phyloP scores from a whole-genome alignment of 2,888 invertebrate genomes.

The Trachelus iudaicus region DNA sequence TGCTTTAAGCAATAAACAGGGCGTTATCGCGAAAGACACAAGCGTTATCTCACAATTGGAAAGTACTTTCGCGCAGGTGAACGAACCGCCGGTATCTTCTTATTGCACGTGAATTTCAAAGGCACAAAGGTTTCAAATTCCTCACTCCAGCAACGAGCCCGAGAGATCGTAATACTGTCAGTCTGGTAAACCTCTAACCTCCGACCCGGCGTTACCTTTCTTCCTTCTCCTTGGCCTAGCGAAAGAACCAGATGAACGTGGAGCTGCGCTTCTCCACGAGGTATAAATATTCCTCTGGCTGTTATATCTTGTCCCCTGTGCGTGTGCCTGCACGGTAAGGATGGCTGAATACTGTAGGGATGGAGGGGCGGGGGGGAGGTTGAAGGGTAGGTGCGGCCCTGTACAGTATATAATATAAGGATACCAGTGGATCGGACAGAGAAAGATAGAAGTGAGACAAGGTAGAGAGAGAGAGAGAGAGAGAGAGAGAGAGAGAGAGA shows the following conservation, averaged over 20 bases:
- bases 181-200: background rate
- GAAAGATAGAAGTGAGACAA: background rate
- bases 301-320: background rate
- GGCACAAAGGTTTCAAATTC: background rate
- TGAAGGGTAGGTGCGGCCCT: background rate
- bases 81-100: background rate
- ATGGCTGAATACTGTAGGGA: background rate
- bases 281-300: background rate
- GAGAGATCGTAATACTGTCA: background rate
- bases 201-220: background rate
- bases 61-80: background rate
- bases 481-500: constrained; percentile 3
- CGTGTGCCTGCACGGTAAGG: background rate
- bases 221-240: background rate
- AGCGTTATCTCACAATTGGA: background rate
- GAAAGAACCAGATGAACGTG: background rate
- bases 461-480: background rate
- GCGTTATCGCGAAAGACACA: background rate
- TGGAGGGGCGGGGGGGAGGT: background rate
- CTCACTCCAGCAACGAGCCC: background rate
- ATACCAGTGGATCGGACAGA: background rate
- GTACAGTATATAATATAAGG: background rate
- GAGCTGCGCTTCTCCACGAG: background rate
- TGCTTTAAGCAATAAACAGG: background rate
- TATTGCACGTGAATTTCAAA: background rate